Evolutionary conservation across 2,113 vertebrate genomes (phyloP).

Genomic region (Dryoscopus gambensis): DNA sequence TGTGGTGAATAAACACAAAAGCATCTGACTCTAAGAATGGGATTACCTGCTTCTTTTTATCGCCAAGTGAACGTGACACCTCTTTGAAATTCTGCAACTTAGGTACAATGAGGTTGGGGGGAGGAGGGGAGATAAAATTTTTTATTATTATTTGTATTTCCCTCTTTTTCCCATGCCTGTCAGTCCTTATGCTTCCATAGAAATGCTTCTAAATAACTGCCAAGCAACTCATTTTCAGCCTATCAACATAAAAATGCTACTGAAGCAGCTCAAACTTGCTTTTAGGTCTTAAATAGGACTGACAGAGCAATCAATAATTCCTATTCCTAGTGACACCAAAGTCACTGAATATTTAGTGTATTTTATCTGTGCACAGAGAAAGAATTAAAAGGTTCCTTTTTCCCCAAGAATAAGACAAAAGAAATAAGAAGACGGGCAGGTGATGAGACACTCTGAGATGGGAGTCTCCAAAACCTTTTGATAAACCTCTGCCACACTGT

Average conservation of each 20-base stretch:
- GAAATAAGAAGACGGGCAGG: background rate
- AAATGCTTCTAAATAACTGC: background rate
- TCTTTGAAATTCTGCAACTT: background rate
- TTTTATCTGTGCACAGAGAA: background rate
- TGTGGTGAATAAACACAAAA: background rate
- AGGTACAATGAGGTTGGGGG: background rate
- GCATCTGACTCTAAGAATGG: background rate
- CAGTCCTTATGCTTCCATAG: background rate
- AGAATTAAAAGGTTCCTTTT: background rate
- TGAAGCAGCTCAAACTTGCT: background rate
- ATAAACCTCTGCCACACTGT: background rate
- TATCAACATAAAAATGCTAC: background rate
- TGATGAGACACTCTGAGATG: background rate
- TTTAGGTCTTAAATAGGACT: background rate
- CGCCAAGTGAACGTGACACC: background rate
- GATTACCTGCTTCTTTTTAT: background rate
- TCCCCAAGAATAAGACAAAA: background rate
- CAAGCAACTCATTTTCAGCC: background rate
- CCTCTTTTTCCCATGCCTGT: background rate
- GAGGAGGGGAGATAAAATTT: rapidly evolving
- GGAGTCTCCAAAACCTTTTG: background rate
- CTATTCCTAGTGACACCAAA: background rate
- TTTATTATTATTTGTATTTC: background rate
- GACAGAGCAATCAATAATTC: background rate
- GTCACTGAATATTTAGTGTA: background rate